Evolutionary conservation across 1,140 invertebrate genomes (phyloP), one percentile per base, ranked within the genome.

Genomic region (Steinernema khuongi): DNA sequence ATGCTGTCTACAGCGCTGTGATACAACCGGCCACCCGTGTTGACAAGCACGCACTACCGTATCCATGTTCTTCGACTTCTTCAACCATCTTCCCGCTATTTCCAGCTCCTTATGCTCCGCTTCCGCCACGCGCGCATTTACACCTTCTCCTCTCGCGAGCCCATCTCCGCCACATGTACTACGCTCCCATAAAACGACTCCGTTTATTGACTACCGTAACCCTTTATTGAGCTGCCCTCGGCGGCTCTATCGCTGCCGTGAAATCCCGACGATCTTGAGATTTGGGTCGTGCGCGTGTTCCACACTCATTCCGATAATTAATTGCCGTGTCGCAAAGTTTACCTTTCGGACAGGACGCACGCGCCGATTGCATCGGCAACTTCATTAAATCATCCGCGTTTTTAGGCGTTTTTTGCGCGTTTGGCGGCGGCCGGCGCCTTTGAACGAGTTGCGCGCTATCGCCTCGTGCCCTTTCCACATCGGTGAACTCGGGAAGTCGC

Each of bases 351-450:
- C 50, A 60, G 14, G 22, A 11, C 50, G 50, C 22, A 2, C 50
- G 4, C 11, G n/a, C 4, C 22, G 50, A 60, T 26, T 17, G 26
- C 14, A 60, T 60, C 50, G 50, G 14, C 50, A 11, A n/a, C 50
- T 60, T 60, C 50, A 60, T 60, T 60, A 60, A 60, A 60, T 60
- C 50, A 60, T 60, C 50, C 14, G 11, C 50, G 50, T 60, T 60
- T 60, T 60, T 60, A 2, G 4, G 50, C 50, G 50, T 60, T 60
- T 60, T 60, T 60, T 60, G 50, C 50, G 50, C n/a, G n/a, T n/a
- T n/a, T n/a, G n/a, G n/a, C 50, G 11, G 50, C 50, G 11, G 50
- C 50, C 4, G 7, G 50, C 22, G 50, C 26, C 50, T 60, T 60
- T 60, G 50, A 60, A 14, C n/a, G n/a, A n/a, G 4, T 22, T 60